These are phyloP conservation scores for Labia minor DNA, from an alignment of 2,888 invertebrate genomes.

Conservation along the genomic window DNA sequence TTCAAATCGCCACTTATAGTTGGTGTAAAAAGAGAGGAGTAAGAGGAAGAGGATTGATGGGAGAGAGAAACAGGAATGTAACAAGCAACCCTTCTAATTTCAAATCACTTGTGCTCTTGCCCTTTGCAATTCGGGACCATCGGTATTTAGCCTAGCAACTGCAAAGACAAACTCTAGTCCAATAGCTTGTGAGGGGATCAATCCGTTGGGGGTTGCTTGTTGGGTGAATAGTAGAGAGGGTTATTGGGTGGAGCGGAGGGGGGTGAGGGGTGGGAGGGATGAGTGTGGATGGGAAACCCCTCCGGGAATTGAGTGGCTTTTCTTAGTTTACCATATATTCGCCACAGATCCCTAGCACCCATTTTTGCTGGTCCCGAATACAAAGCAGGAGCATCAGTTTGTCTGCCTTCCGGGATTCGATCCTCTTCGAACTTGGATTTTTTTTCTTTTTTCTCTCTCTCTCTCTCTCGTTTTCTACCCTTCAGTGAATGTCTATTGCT, in stretches of 20 bases:
- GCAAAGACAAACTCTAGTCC: neutral
- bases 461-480: no score
- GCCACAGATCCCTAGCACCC: neutral
- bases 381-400: neutral
- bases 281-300: no score
- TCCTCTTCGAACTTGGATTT: neutral
- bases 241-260: no score
- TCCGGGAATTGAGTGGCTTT: neutral
- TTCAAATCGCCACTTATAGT: no score
- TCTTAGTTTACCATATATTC: slow-evolving; percentile 13
- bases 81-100: no score
- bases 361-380: neutral
- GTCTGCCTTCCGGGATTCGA: neutral
- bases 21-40: no score
- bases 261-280: no score
- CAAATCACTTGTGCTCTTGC: no score
- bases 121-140: neutral
- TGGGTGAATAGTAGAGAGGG: no score
- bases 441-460: neutral
- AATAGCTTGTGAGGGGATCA: neutral
- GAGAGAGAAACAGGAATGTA: no score
- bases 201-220: neutral
- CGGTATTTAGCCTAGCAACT: neutral
- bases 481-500: neutral
- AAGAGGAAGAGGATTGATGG: no score